These are phyloP conservation scores for Propithecus perrieri DNA, from an alignment of 2,797 vertebrate species.

Conservation along the genomic window DNA sequence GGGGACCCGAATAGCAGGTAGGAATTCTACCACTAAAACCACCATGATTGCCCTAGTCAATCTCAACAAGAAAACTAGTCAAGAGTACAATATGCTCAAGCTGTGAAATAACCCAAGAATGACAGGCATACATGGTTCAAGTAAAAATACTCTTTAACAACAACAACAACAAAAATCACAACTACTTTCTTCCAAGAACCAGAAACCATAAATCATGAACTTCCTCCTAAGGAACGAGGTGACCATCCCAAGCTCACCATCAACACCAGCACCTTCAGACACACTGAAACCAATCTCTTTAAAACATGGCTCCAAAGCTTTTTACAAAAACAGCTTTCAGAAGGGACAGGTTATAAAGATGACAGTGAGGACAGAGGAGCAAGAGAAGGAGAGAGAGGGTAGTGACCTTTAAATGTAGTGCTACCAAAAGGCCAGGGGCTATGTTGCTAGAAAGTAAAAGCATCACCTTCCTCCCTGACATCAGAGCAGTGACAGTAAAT, in stretches of 20 bases:
- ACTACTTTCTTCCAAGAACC: neutral
- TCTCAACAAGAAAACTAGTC: conserved; percentile 36
- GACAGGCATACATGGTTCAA: neutral
- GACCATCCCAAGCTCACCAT: neutral
- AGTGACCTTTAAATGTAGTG: conserved; percentile 68
- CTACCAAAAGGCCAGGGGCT: conserved; percentile 54
- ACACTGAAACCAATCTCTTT: conserved; percentile 27
- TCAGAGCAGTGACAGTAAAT: conserved; percentile 57
- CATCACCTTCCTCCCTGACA: conserved; percentile 46
- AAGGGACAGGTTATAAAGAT: conserved; percentile 45
- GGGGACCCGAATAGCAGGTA: neutral
- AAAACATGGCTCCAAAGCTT: neutral
- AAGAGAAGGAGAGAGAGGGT: conserved; percentile 37
- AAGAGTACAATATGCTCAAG: neutral
- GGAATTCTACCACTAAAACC: neutral
- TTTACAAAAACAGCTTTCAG: conserved; percentile 31
- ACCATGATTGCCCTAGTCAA: neutral
- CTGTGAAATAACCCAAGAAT: neutral
- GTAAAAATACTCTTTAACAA: neutral
- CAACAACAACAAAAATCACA: neutral
- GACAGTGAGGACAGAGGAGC: conserved; percentile 46
- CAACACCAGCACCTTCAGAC: conserved; percentile 31
- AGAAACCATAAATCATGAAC: conserved; percentile 24
- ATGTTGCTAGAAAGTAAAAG: conserved; percentile 65
- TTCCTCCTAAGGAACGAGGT: conserved; percentile 5